Percentiles rank a stretch among this genome's conserved stretches.
These are phyloP conservation scores for Heliothis subflexa DNA, from an alignment of 1,140 invertebrate species.

Conservation along the genomic window DNA sequence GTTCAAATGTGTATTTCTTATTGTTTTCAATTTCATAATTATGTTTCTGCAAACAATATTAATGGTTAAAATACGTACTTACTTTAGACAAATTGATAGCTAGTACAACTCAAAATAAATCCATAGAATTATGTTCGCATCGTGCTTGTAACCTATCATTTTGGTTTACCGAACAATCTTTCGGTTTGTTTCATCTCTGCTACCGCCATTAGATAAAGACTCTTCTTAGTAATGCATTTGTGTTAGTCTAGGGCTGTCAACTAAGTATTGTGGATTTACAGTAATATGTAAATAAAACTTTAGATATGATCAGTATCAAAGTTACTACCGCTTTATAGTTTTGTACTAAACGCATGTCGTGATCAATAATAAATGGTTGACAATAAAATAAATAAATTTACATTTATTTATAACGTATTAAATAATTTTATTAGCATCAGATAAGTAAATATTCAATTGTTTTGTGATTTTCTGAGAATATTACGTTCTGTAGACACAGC, in stretches of 20 bases:
- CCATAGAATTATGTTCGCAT: constrained; percentile 55
- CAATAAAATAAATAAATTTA: constrained; percentile 17
- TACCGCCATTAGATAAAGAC: constrained; percentile 50
- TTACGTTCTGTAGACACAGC: not conserved
- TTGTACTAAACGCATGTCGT: not conserved
- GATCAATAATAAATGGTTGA: not conserved
- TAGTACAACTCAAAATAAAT: constrained; percentile 42
- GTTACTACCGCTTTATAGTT: not conserved
- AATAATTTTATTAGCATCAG: constrained; percentile 1
- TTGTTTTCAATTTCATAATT: constrained; percentile 10
- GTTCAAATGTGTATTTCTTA: not conserved
- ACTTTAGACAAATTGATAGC: not conserved
- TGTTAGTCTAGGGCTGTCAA: constrained; percentile 28
- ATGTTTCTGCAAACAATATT: constrained; percentile 11
- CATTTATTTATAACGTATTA: constrained; percentile 13
- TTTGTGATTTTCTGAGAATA: constrained; percentile 9
- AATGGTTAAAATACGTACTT: not conserved
- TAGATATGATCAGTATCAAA: constrained; percentile 20
- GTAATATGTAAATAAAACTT: constrained; percentile 6
- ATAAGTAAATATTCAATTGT: not conserved
- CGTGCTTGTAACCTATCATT: constrained; percentile 42
- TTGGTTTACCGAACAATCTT: constrained; percentile 48
- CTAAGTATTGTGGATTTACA: too few relatives aligned
- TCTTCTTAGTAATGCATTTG: constrained; percentile 25
- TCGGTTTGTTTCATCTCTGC: constrained; percentile 57